A percentile compares a stretch with the other conserved stretches of the same genome.
Conservation (phyloP, 2,888 invertebrate genomes). For the Priocnemis perturbator region DNA sequence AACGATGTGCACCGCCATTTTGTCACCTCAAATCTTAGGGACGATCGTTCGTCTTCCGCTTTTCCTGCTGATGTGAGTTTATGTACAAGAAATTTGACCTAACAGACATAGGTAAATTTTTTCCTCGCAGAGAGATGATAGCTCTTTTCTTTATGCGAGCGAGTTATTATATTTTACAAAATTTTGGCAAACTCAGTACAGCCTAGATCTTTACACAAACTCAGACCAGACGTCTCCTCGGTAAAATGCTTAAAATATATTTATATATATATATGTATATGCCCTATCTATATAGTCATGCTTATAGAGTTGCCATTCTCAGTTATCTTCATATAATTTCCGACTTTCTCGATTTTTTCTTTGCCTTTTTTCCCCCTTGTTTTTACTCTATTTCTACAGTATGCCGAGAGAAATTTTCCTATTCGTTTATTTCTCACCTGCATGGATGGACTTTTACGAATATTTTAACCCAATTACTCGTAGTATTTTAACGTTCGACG, state of each 20-base stretch:
- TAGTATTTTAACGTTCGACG: constrained; percentile 21
- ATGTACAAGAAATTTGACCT: constrained; percentile 9
- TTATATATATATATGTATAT: constrained; percentile 6
- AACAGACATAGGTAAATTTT: background rate
- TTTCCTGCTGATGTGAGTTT: background rate
- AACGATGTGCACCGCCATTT: constrained; percentile 1
- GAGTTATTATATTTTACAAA: background rate
- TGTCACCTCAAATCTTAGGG: background rate
- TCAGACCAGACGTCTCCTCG: background rate
- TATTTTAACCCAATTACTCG: constrained; percentile 8
- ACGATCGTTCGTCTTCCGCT: background rate
- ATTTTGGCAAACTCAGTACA: constrained; percentile 18
- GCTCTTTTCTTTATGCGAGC: no score
- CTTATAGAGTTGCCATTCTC: constrained; percentile 30
- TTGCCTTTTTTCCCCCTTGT: constrained; percentile 7
- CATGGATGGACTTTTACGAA: constrained; percentile 49
- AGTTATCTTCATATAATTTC: constrained; percentile 2
- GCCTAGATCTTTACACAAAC: constrained; percentile 13
- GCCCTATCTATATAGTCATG: constrained; percentile 28
- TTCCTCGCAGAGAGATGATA: background rate
- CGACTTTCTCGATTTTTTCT: background rate
- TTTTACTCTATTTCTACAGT: background rate
- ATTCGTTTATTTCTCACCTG: constrained; percentile 17
- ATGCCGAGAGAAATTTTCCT: constrained; percentile 4
- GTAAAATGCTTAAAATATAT: constrained; percentile 17